These are phyloP conservation scores for Campylomormyrus tamandua DNA, from an alignment of 2,113 vertebrate genomes.

Conservation along the genomic window DNA sequence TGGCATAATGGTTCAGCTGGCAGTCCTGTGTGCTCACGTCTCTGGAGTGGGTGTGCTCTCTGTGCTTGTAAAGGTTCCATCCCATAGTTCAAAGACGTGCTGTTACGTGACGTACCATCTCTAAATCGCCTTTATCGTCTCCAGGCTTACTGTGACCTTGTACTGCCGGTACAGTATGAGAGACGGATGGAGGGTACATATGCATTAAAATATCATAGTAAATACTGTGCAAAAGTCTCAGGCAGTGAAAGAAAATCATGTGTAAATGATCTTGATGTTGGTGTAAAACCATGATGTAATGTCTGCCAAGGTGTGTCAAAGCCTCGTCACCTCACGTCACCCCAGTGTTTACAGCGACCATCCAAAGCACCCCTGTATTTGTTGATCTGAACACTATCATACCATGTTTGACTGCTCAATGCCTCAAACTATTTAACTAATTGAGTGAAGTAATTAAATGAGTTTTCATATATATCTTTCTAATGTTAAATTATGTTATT, in stretches of 20 bases:
- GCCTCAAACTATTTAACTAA: not conserved
- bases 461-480: not conserved
- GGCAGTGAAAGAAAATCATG: not conserved
- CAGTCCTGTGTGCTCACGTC: not conserved
- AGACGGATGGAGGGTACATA: not conserved
- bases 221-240: not conserved
- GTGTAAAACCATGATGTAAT: not conserved
- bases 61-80: not conserved
- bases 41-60: not conserved
- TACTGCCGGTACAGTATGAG: not conserved
- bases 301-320: not conserved
- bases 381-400: not conserved
- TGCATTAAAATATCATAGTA: not conserved
- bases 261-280: not conserved
- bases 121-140: not conserved
- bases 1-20: not conserved
- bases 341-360: not conserved
- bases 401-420: not conserved
- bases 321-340: not conserved
- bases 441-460: not conserved
- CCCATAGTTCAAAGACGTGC: not conserved
- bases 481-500: not conserved
- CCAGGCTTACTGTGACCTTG: not conserved
- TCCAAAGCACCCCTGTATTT: not conserved
- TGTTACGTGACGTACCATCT: not conserved